Percentiles rank a stretch among this genome's conserved stretches.
Evolutionary conservation across 2,797 vertebrate genomes (phyloP).

Genomic region (Buceros bicornis): DNA sequence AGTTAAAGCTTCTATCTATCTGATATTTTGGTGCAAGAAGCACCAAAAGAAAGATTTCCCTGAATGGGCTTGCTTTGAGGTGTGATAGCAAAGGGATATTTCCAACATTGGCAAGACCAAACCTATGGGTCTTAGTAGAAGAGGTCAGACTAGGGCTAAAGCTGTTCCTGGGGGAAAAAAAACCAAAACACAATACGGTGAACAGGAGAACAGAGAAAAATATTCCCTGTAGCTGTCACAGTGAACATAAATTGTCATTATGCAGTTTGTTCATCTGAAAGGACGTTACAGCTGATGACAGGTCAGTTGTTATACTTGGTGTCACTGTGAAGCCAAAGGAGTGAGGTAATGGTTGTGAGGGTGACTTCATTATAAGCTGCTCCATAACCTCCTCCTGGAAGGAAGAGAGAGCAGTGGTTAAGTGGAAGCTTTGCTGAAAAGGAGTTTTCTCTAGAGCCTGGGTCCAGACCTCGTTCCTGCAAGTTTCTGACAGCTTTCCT

Average conservation of each 20-base stretch:
- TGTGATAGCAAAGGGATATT: neutral
- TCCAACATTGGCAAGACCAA: neutral
- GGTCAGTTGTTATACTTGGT: neutral
- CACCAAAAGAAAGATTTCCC: neutral
- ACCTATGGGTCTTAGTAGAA: neutral
- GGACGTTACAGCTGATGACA: neutral
- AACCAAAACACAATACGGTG: neutral
- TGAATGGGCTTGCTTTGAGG: neutral
- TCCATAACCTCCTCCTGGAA: neutral
- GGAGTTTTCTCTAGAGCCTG: neutral
- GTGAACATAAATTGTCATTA: conserved; percentile 4
- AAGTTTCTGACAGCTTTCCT: conserved; percentile 39
- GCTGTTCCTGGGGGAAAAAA: neutral
- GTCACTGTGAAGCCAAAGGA: conserved; percentile 14
- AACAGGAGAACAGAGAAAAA: neutral
- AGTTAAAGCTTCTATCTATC: neutral
- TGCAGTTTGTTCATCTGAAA: conserved; percentile 22
- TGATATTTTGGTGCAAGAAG: neutral
- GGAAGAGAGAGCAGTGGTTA: neutral
- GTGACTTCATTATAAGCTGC: conserved; percentile 12
- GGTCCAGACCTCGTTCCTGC: neutral
- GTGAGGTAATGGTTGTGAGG: neutral
- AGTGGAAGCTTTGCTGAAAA: conserved; percentile 39
- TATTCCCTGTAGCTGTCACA: neutral
- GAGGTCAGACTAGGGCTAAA: neutral